phyloP scores from a whole-genome alignment of 2,797 vertebrate species.

The Gymnopithys bicolor region DNA sequence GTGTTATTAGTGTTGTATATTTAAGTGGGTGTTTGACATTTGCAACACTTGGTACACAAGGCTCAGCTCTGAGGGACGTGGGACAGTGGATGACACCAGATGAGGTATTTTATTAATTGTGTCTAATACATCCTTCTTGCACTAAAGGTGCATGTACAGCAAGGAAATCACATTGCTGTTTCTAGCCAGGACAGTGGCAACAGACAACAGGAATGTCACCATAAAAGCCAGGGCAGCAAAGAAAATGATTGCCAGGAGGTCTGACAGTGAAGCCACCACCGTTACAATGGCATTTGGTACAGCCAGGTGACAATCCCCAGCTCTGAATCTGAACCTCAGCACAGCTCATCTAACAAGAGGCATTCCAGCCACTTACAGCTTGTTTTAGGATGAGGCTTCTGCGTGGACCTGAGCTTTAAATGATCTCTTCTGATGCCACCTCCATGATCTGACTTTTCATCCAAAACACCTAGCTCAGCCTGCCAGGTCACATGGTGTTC shows the following conservation, averaged over 20 bases:
- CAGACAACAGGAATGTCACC: neutral
- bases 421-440: rapidly evolving
- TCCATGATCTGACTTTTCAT: neutral
- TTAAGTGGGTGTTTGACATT: neutral
- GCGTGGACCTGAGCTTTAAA: neutral
- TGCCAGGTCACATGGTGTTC: neutral
- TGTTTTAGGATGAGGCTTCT: neutral
- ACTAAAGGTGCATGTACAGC: neutral
- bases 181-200: neutral
- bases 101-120: neutral
- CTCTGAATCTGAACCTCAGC: neutral
- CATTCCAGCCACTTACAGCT: neutral
- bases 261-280: neutral
- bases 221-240: neutral
- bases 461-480: neutral
- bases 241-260: neutral
- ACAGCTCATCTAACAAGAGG: neutral
- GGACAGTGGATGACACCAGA: neutral
- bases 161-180: neutral
- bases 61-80: neutral
- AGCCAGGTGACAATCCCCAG: neutral
- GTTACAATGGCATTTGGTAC: neutral
- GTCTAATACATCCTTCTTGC: neutral
- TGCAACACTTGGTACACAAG: neutral
- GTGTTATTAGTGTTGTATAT: neutral